These are phyloP conservation scores for Archocentrus centrarchus DNA, from an alignment of 2,113 vertebrate genomes.

Conservation along the genomic window DNA sequence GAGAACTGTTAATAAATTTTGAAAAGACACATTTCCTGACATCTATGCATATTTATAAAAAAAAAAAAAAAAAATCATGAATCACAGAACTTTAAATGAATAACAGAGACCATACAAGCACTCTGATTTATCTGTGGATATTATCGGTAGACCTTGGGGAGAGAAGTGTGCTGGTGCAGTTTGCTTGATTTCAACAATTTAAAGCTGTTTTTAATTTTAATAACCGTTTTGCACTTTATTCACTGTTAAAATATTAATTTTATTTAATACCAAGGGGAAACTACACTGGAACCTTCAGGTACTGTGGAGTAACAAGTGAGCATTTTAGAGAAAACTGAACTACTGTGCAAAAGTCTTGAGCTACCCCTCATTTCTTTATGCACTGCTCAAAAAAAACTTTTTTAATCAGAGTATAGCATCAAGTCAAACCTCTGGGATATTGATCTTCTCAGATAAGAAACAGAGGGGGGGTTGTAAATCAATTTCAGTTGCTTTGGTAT, in stretches of 20 bases:
- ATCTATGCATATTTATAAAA: background rate
- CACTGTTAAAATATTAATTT: background rate
- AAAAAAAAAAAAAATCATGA: background rate
- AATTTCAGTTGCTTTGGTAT: too few relatives aligned
- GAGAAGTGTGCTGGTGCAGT: background rate
- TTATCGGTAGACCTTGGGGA: background rate
- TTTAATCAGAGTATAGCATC: too few relatives aligned
- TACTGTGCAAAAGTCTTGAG: background rate
- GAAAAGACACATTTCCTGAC: background rate
- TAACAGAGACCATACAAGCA: background rate
- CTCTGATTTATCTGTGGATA: background rate
- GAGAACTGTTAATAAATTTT: background rate
- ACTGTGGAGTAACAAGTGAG: background rate
- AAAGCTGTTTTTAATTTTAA: background rate
- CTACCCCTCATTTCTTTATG: background rate
- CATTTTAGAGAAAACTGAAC: background rate
- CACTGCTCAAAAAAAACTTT: too few relatives aligned
- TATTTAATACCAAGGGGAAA: background rate
- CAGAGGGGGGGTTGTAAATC: too few relatives aligned
- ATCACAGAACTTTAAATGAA: background rate
- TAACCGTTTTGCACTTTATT: background rate
- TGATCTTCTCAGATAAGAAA: too few relatives aligned
- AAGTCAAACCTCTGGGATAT: too few relatives aligned
- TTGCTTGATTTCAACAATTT: constrained; percentile 2
- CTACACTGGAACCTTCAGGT: background rate